A percentile compares a stretch with the other conserved stretches of the same genome.
These are phyloP conservation scores for Acestrorhynchus altus DNA, from an alignment of 2,797 vertebrate species.

Conservation along the genomic window DNA sequence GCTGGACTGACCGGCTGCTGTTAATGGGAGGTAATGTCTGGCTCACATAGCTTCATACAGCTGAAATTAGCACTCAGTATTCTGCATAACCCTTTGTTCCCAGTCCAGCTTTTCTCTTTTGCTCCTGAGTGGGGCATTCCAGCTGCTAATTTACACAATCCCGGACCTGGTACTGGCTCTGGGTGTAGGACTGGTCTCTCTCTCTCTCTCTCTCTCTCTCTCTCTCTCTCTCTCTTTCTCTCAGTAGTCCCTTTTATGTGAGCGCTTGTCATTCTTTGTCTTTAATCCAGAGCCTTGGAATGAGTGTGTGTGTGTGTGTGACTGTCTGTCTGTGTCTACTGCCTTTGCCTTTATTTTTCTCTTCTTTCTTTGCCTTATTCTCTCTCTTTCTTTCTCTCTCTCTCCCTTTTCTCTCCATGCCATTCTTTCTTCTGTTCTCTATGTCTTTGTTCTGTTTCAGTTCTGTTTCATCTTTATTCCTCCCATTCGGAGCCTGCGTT, in stretches of 20 bases:
- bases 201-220: constrained; percentile 56
- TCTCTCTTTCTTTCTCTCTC: constrained; percentile 23
- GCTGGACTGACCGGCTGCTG: constrained; percentile 60
- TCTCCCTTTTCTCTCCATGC: constrained; percentile 38
- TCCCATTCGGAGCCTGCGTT: constrained; percentile 38
- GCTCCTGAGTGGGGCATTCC: constrained; percentile 58
- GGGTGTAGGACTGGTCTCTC: constrained; percentile 39
- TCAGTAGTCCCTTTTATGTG: constrained; percentile 38
- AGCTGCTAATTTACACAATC: constrained; percentile 64
- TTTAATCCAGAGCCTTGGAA: constrained; percentile 64
- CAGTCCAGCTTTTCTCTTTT: constrained; percentile 30
- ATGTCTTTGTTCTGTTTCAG: constrained; percentile 45
- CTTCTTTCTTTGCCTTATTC: constrained; percentile 34
- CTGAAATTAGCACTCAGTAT: constrained; percentile 60
- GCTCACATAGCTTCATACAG: constrained; percentile 57
- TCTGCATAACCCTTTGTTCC: constrained; percentile 63
- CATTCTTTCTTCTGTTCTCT: constrained; percentile 43
- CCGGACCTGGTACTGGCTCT: constrained; percentile 54
- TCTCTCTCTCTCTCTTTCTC: constrained; percentile 11
- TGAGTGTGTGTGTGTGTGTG: constrained; percentile 58
- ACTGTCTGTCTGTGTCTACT: constrained; percentile 28
- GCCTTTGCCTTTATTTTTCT: constrained; percentile 31
- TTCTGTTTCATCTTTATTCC: constrained; percentile 47
- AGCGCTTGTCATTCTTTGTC: constrained; percentile 63
- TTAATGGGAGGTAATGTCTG: constrained; percentile 78